Percentiles rank a stretch among this genome's conserved stretches.
phyloP scores from a whole-genome alignment of 2,797 vertebrate genomes.

The Sebastes jordani region DNA sequence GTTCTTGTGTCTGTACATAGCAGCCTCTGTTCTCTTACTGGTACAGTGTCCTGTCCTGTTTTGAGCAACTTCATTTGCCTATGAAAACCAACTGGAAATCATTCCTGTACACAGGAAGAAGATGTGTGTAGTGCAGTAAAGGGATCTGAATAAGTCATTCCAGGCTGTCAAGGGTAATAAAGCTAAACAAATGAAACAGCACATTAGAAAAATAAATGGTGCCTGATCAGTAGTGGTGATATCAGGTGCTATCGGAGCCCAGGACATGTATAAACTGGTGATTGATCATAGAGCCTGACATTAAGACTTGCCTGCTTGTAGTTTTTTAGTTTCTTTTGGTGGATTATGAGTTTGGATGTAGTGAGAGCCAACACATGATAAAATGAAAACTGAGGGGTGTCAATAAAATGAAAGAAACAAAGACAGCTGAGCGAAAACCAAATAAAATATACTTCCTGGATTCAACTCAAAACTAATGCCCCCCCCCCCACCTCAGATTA shows the following conservation, averaged over 20 bases:
- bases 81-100: constrained; percentile 1
- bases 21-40: constrained; percentile 17
- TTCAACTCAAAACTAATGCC: background rate
- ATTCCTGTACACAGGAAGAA: background rate
- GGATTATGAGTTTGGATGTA: background rate
- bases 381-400: background rate
- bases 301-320: background rate
- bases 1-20: background rate
- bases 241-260: no score
- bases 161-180: background rate
- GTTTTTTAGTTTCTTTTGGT: no score
- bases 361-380: background rate
- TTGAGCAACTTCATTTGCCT: constrained; percentile 33
- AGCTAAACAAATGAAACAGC: background rate
- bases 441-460: background rate
- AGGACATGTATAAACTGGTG: background rate
- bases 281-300: no score
- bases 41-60: background rate
- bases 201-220: background rate
- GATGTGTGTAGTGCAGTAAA: background rate
- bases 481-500: no score
- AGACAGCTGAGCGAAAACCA: background rate
- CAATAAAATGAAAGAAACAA: background rate
- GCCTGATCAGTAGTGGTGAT: background rate
- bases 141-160: background rate